A percentile compares a stretch with the other conserved stretches of the same genome.
Conservation (phyloP, 23 tunicate genomes). For the Botrylloides violaceus region DNA sequence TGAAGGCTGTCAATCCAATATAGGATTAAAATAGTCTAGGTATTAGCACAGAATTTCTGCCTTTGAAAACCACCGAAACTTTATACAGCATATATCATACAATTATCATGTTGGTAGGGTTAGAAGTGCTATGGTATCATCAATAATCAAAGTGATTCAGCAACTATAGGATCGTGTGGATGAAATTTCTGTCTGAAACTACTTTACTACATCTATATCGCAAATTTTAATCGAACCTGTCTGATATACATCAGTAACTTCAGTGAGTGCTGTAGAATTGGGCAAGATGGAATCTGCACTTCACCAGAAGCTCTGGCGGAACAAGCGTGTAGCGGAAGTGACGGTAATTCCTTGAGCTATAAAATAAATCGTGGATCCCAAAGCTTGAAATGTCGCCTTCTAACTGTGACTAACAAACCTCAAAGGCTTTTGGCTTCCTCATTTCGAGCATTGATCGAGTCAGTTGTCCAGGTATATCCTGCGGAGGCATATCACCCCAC, state of each 20-base stretch:
- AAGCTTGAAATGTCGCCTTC: neutral
- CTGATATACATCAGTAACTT: constrained; percentile 15
- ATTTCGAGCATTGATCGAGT: constrained; percentile 53
- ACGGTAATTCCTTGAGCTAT: constrained; percentile 3
- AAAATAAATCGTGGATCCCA: neutral
- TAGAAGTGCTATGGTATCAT: too few relatives aligned
- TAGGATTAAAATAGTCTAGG: too few relatives aligned
- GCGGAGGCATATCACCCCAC: constrained; percentile 41
- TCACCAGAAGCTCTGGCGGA: neutral
- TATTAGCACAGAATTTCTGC: too few relatives aligned
- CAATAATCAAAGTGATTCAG: too few relatives aligned
- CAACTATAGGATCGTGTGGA: too few relatives aligned
- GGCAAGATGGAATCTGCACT: constrained; percentile 5
- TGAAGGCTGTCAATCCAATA: too few relatives aligned
- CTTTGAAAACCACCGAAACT: too few relatives aligned
- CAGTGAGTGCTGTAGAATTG: constrained; percentile 1
- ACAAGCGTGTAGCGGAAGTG: neutral
- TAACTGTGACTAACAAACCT: constrained; percentile 8
- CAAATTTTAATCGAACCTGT: neutral
- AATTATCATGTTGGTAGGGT: too few relatives aligned
- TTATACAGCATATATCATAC: too few relatives aligned
- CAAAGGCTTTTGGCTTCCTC: constrained; percentile 38
- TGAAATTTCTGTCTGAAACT: too few relatives aligned
- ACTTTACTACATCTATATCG: neutral
- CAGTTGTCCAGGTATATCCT: constrained; percentile 25